Conservation (phyloP, 2,113 vertebrate genomes). For the Phaethon lepturus region DNA sequence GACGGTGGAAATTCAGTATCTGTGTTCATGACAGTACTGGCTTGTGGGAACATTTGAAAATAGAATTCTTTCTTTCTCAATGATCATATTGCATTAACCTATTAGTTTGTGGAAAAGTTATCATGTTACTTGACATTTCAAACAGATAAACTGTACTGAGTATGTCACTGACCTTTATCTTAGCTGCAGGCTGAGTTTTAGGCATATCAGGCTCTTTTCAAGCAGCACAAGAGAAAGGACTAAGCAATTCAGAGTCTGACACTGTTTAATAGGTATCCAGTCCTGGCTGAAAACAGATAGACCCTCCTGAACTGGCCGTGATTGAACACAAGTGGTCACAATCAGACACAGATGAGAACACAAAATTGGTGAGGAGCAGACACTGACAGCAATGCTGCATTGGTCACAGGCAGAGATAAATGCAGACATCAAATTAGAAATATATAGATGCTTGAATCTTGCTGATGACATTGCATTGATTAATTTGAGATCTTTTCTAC, state of each 20-base stretch:
- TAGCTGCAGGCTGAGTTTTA: background rate
- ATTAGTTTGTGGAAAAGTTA: background rate
- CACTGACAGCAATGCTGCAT: background rate
- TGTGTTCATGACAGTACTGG: conserved; percentile 15
- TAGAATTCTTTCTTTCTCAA: background rate
- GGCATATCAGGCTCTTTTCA: background rate
- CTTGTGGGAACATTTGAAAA: conserved; percentile 4
- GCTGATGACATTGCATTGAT: background rate
- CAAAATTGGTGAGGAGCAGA: background rate
- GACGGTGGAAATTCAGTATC: background rate
- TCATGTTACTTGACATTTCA: conserved; percentile 20
- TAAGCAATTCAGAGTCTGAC: background rate
- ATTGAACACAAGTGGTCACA: background rate
- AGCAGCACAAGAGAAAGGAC: background rate
- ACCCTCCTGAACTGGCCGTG: background rate
- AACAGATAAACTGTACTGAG: background rate
- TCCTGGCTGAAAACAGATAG: background rate
- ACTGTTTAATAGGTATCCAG: background rate
- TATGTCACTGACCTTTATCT: conserved; percentile 1
- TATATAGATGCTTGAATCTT: background rate
- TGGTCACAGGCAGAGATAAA: background rate
- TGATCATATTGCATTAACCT: conserved; percentile 29
- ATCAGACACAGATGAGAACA: background rate
- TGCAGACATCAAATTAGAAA: fast-evolving
- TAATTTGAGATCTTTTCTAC: background rate